Evolutionary conservation across 2,888 invertebrate genomes (phyloP), one percentile per base, ranked within the genome.

Genomic region (Drosophila picticornis): DNA sequence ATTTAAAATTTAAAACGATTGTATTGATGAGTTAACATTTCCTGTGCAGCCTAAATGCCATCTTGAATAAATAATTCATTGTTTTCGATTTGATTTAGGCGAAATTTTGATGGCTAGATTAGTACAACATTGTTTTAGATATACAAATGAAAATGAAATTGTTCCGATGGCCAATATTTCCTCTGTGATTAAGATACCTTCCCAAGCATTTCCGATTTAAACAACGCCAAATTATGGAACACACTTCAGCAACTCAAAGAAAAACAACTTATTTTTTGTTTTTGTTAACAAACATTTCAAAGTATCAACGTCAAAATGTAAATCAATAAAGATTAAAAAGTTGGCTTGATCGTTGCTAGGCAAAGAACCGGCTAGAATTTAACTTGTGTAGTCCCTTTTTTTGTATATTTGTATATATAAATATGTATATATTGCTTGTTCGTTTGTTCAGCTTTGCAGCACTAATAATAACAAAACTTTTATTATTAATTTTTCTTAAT

Each of bases 401-500:
- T 11, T 2, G 5, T 25, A 46, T 10, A 40, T 40, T n/a, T 46
- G 4, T 25, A 16, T 46, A 22, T 7, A 25, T 46, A 10, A 9
- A 11, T 40, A n/a, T 16, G 13, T 70, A 62, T 71, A 70, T 75
- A 69, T 59, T 60, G 50, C 68, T 72, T 51, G 29, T 53, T 61
- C 34, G 34, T 56, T 52, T 46, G 27, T 48, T 68, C 68, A 56
- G 57, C 56, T 77, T 61, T 32, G 48, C 52, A 67, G 76, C 74
- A 56, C 72, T 83, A 79, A 86, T 84, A 84, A 86, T 79, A 86
- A 79, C 64, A 77, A 83, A 88, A 87, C 83, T 87, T 87, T 87
- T 81, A 80, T 88, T 88, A 86, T 88, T 84, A 80, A 86, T 88
- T 88, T 86, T 88, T 81, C 87, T 86, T 88, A 88, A 88, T 87